phyloP scores from a whole-genome alignment of 1,140 invertebrate species.

The Popillia japonica region DNA sequence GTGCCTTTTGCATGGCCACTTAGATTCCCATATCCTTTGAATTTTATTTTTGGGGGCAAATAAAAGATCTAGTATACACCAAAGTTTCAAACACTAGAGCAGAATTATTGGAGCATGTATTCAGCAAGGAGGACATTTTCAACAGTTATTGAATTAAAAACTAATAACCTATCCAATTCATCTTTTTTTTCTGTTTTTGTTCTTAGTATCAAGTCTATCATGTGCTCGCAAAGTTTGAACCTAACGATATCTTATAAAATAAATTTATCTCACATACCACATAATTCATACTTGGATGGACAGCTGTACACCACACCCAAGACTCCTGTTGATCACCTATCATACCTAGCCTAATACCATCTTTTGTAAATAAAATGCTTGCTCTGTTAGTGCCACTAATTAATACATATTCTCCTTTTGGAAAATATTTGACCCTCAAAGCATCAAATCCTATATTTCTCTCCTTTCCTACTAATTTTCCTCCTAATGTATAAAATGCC shows the following conservation, averaged over 20 bases:
- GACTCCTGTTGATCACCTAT: slow-evolving; percentile 79
- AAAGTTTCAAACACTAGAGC: too few relatives aligned
- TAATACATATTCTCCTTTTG: slow-evolving; percentile 85
- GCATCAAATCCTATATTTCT: slow-evolving; percentile 80
- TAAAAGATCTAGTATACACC: too few relatives aligned
- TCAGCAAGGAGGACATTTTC: too few relatives aligned
- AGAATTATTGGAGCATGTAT: too few relatives aligned
- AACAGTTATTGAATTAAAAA: too few relatives aligned
- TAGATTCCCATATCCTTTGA: too few relatives aligned
- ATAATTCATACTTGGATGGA: slow-evolving; percentile 77
- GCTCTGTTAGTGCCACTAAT: slow-evolving; percentile 83
- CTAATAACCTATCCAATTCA: too few relatives aligned
- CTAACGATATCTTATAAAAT: neutral
- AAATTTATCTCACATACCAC: slow-evolving; percentile 64
- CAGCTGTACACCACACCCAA: slow-evolving; percentile 87
- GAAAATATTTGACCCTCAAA: slow-evolving; percentile 79
- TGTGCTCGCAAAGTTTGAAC: too few relatives aligned
- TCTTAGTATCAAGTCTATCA: too few relatives aligned
- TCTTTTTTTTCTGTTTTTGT: too few relatives aligned
- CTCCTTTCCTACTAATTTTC: slow-evolving; percentile 87
- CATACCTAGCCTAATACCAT: slow-evolving; percentile 80
- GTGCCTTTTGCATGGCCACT: too few relatives aligned
- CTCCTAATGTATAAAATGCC: slow-evolving; percentile 89
- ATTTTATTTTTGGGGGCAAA: too few relatives aligned
- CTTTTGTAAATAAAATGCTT: slow-evolving; percentile 82